phyloP scores from a whole-genome alignment of 2,888 invertebrate species.

The Pyrrhosoma nymphula region DNA sequence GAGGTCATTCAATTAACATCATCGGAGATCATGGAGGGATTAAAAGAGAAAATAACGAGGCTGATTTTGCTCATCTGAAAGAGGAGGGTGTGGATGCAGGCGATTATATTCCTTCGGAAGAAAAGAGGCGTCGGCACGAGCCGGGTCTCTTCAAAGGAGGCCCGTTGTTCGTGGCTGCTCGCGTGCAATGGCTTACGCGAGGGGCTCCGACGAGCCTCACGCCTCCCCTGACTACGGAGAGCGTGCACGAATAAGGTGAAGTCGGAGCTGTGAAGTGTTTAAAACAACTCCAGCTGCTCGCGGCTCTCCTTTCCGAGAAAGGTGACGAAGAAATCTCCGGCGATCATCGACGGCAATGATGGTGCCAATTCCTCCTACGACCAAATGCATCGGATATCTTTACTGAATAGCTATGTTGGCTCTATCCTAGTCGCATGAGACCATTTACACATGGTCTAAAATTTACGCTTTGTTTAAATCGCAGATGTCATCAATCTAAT shows the following conservation, averaged over 20 bases:
- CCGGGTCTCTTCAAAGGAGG: not conserved
- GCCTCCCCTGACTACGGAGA: not conserved
- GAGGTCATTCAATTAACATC: not conserved
- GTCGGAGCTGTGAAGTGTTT: not conserved
- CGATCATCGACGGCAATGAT: not conserved
- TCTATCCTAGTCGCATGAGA: not conserved
- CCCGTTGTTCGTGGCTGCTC: not conserved
- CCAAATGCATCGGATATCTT: not conserved
- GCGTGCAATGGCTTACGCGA: not conserved
- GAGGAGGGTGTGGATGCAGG: not conserved
- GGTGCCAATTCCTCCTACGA: not conserved
- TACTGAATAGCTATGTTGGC: not conserved
- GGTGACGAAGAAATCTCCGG: not conserved
- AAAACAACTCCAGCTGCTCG: not conserved
- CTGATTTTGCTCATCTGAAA: not conserved
- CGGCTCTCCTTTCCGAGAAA: not conserved
- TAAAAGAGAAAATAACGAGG: not conserved
- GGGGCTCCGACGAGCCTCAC: not conserved
- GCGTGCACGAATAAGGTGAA: conserved; percentile 4
- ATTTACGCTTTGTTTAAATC: too few relatives aligned
- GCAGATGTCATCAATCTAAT: too few relatives aligned
- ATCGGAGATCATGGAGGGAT: not conserved
- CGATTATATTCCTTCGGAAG: not conserved
- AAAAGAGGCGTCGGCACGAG: not conserved
- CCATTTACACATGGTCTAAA: not conserved